phyloP scores from a whole-genome alignment of 2,113 vertebrate species.

The Anthoscopus minutus region DNA sequence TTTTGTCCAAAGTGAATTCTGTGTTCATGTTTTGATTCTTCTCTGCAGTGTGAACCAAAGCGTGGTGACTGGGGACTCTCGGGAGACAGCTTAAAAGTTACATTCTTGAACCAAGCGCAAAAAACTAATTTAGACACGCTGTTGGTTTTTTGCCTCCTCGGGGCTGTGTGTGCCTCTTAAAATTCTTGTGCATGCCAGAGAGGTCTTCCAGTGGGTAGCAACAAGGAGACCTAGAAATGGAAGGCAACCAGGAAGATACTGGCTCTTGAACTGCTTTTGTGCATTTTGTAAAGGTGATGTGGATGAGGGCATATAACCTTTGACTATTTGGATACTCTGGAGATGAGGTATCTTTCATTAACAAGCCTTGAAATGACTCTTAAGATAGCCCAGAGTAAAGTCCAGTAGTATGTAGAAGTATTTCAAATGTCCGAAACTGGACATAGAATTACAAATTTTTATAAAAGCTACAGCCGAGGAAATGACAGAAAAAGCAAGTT shows the following conservation, averaged over 20 bases:
- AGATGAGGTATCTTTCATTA: neutral
- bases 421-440: neutral
- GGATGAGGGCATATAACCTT: neutral
- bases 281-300: neutral
- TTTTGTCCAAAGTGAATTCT: neutral
- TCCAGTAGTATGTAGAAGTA: neutral
- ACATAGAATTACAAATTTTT: neutral
- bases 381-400: neutral
- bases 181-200: neutral
- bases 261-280: neutral
- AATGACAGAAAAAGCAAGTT: neutral
- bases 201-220: neutral
- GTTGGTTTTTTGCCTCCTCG: rapidly evolving
- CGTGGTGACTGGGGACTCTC: neutral
- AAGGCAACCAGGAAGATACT: neutral
- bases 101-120: neutral
- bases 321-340: neutral
- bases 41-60: neutral
- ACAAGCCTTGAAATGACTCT: neutral
- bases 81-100: neutral
- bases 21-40: neutral
- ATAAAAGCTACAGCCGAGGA: neutral
- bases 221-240: neutral
- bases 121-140: neutral
- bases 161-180: neutral